Percentiles rank a stretch among this genome's conserved stretches.
Conservation (phyloP, 2,797 vertebrate species). For the Cossypha caffra region DNA sequence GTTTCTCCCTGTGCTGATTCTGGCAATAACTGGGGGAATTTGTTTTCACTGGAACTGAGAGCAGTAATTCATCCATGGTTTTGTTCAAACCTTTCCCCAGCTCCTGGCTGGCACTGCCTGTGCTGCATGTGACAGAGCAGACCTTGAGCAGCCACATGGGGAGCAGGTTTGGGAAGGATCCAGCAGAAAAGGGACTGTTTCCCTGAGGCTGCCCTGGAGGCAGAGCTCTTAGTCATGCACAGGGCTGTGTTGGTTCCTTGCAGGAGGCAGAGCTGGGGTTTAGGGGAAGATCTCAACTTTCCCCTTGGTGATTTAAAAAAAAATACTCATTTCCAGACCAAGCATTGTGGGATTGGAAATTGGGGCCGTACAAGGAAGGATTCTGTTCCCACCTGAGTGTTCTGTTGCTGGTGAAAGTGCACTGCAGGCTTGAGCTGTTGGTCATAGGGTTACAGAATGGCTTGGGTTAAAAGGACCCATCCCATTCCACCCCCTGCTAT, state of each 20-base stretch:
- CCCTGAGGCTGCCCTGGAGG: background rate
- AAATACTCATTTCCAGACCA: background rate
- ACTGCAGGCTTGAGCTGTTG: background rate
- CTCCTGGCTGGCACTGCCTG: background rate
- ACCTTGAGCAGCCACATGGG: background rate
- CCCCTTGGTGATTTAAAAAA: background rate
- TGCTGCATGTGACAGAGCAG: background rate
- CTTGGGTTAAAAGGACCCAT: background rate
- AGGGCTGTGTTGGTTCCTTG: background rate
- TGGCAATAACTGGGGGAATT: background rate
- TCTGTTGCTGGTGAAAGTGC: background rate
- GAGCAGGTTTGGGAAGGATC: background rate
- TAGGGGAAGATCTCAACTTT: background rate
- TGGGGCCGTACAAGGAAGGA: background rate
- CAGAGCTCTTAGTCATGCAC: background rate
- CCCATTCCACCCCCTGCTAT: background rate
- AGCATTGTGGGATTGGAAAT: background rate
- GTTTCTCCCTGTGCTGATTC: background rate
- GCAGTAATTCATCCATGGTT: fast-evolving
- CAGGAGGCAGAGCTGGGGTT: background rate
- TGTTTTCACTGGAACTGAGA: background rate
- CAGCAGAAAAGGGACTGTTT: background rate
- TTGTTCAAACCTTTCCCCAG: background rate
- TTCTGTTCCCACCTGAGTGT: background rate
- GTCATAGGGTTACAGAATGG: background rate